Base-by-base conservation (phyloP, 2,888 invertebrate species). In the Frankliniella fusca region DNA sequence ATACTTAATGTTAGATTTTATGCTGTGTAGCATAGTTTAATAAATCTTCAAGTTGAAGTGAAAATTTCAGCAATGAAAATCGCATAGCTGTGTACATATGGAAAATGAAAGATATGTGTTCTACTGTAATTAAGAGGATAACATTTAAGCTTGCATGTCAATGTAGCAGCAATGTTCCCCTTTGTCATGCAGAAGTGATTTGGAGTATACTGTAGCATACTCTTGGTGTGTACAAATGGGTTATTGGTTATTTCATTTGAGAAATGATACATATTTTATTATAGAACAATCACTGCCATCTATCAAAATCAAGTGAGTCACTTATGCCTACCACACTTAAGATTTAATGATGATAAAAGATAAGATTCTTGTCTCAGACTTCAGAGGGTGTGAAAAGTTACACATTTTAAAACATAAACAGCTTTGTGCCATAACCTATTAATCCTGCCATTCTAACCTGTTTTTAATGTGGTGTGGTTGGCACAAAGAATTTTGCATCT, bases 221-320 rank as follows among this genome's bases (percentile, higher is more conserved):
- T 76, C 70, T 76, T 61, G 20, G 27, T 76, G 27, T 76, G 70
- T 76, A 27, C 70, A 76, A 76, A 76, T 27, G 70, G 27, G 27
- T 76, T 76, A 76, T 76, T 76, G 23, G 70, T 76, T n/a, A 76
- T 76, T 76, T 76, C 70, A 27, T 23, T 76, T 23, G 70, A 27
- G 27, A 76, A 23, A 76, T 76, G 70, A 27, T 38, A 38, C 38
- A 38, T 76, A 76, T 76, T 76, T 76, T 76, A 54, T 76, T 76
- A 23, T 76, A 76, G 27, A 76, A 76, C 70, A 76, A 76, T 76
- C 70, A 76, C 70, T 76, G 70, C 70, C 70, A 76, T 76, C 70
- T 76, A 27, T 76, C 70, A 27, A 76, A 76, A 76, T 76, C 23
- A 76, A 76, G 70, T 76, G 70, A 76, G 70, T 76, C 27, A 76